A percentile compares a stretch with the other conserved stretches of the same genome.
Conservation (phyloP, 1,140 invertebrate genomes). For the Drosophila asahinai region DNA sequence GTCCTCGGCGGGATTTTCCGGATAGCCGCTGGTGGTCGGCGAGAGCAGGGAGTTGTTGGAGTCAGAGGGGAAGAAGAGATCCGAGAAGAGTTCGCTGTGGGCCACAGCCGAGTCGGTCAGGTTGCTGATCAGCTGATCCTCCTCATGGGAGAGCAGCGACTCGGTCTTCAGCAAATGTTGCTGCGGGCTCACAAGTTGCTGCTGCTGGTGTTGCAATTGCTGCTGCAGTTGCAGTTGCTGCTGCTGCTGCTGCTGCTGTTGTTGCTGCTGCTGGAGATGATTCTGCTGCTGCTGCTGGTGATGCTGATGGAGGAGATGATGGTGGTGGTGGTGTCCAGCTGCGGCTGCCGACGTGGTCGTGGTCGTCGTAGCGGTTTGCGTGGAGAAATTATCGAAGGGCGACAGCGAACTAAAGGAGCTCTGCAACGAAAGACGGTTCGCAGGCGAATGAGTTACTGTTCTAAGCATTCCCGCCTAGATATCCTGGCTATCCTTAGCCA, state of each 20-base stretch:
- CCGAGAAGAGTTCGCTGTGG: slow-evolving; percentile 79
- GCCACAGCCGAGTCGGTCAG: slow-evolving; percentile 71
- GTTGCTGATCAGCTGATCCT: slow-evolving; percentile 79
- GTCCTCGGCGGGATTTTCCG: slow-evolving; percentile 66
- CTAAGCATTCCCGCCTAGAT: slow-evolving; percentile 9
- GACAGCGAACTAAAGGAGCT: slow-evolving; percentile 84
- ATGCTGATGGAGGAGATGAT: slow-evolving; percentile 52
- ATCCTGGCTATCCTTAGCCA: slow-evolving; percentile 5
- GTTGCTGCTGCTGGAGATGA: slow-evolving; percentile 41
- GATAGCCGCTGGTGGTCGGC: slow-evolving; percentile 63
- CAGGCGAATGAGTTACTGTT: slow-evolving; percentile 59
- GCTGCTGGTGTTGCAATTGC: slow-evolving; percentile 50
- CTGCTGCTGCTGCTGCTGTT: slow-evolving; percentile 44
- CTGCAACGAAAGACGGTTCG: slow-evolving; percentile 68
- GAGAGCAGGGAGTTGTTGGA: slow-evolving; percentile 80
- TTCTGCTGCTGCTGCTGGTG: slow-evolving; percentile 41
- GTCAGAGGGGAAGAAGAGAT: slow-evolving; percentile 81
- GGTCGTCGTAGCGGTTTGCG: slow-evolving; percentile 71
- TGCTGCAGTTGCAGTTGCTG: slow-evolving; percentile 58
- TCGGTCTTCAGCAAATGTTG: slow-evolving; percentile 58
- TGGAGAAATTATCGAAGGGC: slow-evolving; percentile 83
- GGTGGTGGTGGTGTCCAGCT: slow-evolving; percentile 57
- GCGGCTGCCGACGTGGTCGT: slow-evolving; percentile 51
- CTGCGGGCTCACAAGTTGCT: slow-evolving; percentile 40
- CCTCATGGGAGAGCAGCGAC: slow-evolving; percentile 73